Evolutionary conservation across 37 sponge, comb jelly and placozoan genomes (phyloP), one percentile per base, ranked within the genome.

Genomic region (Halichondria panicea): DNA sequence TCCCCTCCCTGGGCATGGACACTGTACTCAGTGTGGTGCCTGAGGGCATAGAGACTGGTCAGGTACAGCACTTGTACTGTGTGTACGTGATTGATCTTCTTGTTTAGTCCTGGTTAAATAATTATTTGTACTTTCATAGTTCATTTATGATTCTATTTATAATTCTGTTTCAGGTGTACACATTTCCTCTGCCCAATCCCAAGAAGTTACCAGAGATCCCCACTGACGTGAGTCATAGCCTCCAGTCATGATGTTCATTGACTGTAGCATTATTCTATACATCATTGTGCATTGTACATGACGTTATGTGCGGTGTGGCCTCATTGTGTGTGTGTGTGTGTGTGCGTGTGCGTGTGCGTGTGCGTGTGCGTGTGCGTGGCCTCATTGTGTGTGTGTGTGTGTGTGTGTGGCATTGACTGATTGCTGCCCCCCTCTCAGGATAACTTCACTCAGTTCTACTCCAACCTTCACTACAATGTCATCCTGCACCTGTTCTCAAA

Each of bases 401-500:
- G n/a, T n/a, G n/a, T n/a, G n/a, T n/a, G n/a, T n/a, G n/a, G n/a
- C n/a, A n/a, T n/a, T n/a, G n/a, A n/a, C n/a, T n/a, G n/a, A n/a
- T n/a, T n/a, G n/a, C n/a, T n/a, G n/a, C n/a, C n/a, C n/a, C n/a
- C n/a, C n/a, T 55, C 48, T 41, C 80, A 92, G 92, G 72, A 76
- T 34, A 87, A 87, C 39, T 61, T 92, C 13, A 87, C 82, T n/a
- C 52, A 71, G 15, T 83, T 92, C 56, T 87, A 87, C 72, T 78
- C 81, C 30, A 87, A 60, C 66, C 80, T 92, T 1, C 82, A 78
- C 52, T 87, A 87, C 80, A 69, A 87, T 55, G 88, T 87, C 54
- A 69, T 93, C 60, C 74, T 93, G 25, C 83, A 78, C 55, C 66
- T 90, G 4, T 90, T 90, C 71, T 91, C 91, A 11, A 90, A 89